Conservation (phyloP, 2,888 invertebrate species). For the Pandemis cinnamomeana region DNA sequence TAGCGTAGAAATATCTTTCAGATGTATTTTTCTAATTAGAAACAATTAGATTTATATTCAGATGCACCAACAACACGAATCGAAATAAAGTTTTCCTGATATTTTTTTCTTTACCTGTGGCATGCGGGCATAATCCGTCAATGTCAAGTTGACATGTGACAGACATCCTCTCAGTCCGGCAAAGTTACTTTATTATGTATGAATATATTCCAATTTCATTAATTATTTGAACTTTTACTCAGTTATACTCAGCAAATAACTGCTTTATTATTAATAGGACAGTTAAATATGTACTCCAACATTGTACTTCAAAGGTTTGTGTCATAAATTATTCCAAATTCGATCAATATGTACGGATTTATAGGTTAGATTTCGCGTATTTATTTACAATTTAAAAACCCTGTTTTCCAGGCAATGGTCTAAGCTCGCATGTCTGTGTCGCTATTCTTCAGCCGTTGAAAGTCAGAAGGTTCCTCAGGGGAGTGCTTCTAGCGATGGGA, state of each 20-base stretch:
- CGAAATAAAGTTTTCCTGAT: not conserved
- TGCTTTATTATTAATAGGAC: not conserved
- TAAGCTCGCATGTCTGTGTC: constrained; percentile 66
- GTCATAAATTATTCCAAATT: not conserved
- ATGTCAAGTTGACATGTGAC: constrained; percentile 8
- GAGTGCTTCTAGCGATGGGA: constrained; percentile 69
- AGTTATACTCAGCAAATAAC: not conserved
- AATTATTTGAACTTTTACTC: constrained; percentile 1
- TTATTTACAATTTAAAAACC: constrained; percentile 19
- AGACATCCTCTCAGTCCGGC: constrained; percentile 2
- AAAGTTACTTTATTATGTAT: not conserved
- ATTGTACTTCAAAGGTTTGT: constrained; percentile 46
- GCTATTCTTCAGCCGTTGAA: constrained; percentile 67
- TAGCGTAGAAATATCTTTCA: not conserved
- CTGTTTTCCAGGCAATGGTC: constrained; percentile 66
- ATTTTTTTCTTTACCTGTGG: not conserved
- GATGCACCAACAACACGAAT: not conserved
- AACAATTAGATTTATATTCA: not conserved
- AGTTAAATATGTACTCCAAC: constrained; percentile 46
- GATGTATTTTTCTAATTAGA: not conserved
- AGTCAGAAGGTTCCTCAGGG: constrained; percentile 70
- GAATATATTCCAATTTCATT: not conserved
- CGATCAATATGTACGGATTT: not conserved
- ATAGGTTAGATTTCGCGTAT: constrained; percentile 27
- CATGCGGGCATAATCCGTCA: not conserved